These are phyloP conservation scores for Caenorhabditis brenneri DNA, from an alignment of 1,140 invertebrate species.

Conservation along the genomic window DNA sequence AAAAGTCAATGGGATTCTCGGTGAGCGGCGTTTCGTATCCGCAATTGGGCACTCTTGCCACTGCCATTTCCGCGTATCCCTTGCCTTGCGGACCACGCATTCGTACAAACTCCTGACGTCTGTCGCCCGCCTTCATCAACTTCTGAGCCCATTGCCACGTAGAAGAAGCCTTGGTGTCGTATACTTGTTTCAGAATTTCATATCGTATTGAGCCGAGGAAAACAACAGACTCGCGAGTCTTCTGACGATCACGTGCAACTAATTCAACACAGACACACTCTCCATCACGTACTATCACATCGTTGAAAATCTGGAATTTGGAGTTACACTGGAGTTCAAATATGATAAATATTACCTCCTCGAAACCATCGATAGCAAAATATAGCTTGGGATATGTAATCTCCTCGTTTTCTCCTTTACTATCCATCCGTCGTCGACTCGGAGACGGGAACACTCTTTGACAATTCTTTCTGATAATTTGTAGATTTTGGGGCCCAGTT, in stretches of 20 bases:
- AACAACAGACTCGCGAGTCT: conserved; percentile 83
- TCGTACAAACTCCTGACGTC: conserved; percentile 90
- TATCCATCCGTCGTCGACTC: conserved; percentile 91
- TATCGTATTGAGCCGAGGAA: conserved; percentile 96
- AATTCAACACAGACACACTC: conserved; percentile 98
- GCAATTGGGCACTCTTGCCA: conserved; percentile 84
- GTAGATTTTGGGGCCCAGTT: conserved; percentile 93
- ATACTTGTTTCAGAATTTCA: conserved; percentile 92
- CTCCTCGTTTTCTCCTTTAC: conserved; percentile 95
- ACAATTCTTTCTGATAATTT: conserved; percentile 88
- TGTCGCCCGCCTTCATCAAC: conserved; percentile 81
- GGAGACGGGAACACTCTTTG: conserved; percentile 92
- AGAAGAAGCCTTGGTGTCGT: conserved; percentile 92
- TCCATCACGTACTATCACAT: conserved; percentile 88
- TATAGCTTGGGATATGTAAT: conserved; percentile 98
- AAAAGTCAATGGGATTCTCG: conserved; percentile 75
- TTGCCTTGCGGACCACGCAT: conserved; percentile 96
- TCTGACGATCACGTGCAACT: conserved; percentile 84
- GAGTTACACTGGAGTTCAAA: no score
- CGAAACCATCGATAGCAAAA: conserved; percentile 98
- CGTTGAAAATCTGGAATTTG: conserved; percentile 82
- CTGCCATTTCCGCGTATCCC: conserved; percentile 96
- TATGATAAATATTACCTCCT: conserved; percentile 79
- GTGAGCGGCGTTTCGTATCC: conserved; percentile 91
- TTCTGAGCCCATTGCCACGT: conserved; percentile 94